Conservation (phyloP, 2,797 vertebrate species). For the Phoxinus dragarum region DNA sequence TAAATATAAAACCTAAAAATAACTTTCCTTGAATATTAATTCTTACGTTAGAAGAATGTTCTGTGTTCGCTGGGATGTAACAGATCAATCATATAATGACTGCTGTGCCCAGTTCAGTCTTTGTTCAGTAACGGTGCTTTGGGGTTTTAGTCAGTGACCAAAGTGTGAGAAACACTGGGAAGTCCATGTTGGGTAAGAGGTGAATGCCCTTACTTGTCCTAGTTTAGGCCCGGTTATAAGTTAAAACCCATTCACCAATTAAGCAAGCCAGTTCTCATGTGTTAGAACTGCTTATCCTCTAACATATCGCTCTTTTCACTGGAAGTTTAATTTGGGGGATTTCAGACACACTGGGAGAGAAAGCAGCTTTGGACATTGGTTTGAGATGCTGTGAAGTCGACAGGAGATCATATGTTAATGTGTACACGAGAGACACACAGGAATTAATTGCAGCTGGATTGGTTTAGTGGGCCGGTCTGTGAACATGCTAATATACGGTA, state of each 20-base stretch:
- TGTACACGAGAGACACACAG: neutral
- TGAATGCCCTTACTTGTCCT: slow-evolving; percentile 60
- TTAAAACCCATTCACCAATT: neutral
- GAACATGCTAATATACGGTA: slow-evolving; percentile 35
- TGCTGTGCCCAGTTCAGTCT: neutral
- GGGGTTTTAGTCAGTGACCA: slow-evolving; percentile 41
- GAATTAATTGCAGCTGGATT: slow-evolving; percentile 21
- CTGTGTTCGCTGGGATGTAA: neutral
- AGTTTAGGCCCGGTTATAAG: slow-evolving; percentile 43
- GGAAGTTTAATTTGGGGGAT: neutral
- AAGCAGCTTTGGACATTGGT: neutral
- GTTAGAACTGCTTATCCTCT: neutral
- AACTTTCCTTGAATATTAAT: neutral
- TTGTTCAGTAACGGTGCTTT: neutral
- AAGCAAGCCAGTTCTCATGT: neutral
- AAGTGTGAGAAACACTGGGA: slow-evolving; percentile 43
- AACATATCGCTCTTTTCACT: neutral
- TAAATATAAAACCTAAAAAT: neutral
- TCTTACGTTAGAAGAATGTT: neutral
- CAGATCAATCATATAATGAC: neutral
- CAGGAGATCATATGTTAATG: neutral
- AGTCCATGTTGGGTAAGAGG: slow-evolving; percentile 62
- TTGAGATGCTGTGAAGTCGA: neutral
- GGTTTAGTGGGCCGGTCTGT: neutral
- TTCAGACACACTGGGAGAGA: neutral